A percentile compares a stretch with the other conserved stretches of the same genome.
Conservation (phyloP, 2,113 vertebrate genomes). For the Microtus montanus region DNA sequence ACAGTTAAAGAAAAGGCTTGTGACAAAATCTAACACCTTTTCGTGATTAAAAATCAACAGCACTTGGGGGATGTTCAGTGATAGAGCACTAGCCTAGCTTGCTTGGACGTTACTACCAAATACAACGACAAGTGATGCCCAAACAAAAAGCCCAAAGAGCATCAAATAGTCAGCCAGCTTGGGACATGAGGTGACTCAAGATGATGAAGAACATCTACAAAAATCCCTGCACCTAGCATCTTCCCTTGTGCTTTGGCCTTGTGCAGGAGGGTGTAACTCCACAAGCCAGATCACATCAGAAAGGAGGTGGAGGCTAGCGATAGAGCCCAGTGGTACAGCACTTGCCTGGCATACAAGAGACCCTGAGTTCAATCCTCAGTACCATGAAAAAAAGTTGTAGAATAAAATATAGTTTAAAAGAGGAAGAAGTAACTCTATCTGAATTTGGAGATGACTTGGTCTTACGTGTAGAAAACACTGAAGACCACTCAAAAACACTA, state of each 20-base stretch:
- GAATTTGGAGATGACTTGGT: background rate
- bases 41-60: conserved; percentile 2
- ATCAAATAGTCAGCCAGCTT: background rate
- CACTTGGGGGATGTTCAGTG: background rate
- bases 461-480: background rate
- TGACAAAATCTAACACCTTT: conserved; percentile 17
- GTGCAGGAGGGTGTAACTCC: background rate
- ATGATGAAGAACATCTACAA: background rate
- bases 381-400: background rate
- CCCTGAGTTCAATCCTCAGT: background rate
- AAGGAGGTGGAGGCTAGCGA: conserved; percentile 4
- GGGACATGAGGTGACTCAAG: background rate
- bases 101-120: background rate
- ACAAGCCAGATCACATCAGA: background rate
- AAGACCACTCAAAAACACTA: background rate
- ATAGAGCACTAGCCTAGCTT: background rate
- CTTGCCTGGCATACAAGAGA: background rate
- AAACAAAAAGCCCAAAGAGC: background rate
- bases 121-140: background rate
- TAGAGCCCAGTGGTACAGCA: background rate
- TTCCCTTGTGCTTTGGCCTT: conserved; percentile 11
- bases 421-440: background rate
- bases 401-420: background rate
- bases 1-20: conserved; percentile 25
- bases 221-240: background rate